These are phyloP conservation scores for Lepisosteus osseus DNA, from an alignment of 2,113 vertebrate species.

Conservation along the genomic window DNA sequence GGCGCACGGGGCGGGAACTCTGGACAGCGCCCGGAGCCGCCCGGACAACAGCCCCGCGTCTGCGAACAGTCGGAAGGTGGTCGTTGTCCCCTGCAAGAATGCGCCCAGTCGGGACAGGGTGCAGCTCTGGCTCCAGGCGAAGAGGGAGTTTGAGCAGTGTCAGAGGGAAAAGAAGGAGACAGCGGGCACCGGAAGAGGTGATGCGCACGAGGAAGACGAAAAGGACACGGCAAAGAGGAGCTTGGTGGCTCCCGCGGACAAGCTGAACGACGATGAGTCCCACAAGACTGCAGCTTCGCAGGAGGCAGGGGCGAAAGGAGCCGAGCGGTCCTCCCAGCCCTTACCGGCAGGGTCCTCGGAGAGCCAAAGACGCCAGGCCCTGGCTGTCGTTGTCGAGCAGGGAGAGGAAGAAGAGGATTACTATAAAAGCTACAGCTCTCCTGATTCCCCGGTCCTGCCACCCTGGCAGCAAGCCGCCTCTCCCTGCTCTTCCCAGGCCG, in stretches of 20 bases:
- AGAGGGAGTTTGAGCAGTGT: conserved; percentile 81
- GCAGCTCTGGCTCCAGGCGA: conserved; percentile 89
- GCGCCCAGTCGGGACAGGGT: conserved; percentile 85
- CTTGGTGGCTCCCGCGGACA: conserved; percentile 5
- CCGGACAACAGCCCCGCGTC: conserved; percentile 52
- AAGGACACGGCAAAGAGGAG: conserved; percentile 30
- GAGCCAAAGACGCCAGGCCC: conserved; percentile 34
- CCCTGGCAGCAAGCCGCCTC: conserved; percentile 78
- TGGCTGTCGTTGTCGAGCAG: conserved; percentile 44
- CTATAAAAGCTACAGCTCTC: conserved; percentile 60
- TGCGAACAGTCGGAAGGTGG: conserved; percentile 79
- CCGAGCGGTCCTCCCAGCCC: conserved; percentile 46
- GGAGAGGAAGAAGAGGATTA: conserved; percentile 54
- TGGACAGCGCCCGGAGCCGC: conserved; percentile 48
- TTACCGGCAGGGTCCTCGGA: conserved; percentile 37
- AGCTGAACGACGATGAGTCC: conserved; percentile 9
- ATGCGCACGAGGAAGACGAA: conserved; percentile 47
- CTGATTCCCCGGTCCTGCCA: conserved; percentile 73
- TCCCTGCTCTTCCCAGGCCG: conserved; percentile 46
- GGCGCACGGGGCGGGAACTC: conserved; percentile 41
- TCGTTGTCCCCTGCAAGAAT: conserved; percentile 91
- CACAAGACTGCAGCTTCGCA: conserved; percentile 45
- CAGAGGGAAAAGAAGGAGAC: conserved; percentile 58
- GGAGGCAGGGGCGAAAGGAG: conserved; percentile 49
- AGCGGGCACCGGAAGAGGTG: conserved; percentile 15